Conservation (phyloP, 2,888 invertebrate species). For the Clepsis dumicolana region DNA sequence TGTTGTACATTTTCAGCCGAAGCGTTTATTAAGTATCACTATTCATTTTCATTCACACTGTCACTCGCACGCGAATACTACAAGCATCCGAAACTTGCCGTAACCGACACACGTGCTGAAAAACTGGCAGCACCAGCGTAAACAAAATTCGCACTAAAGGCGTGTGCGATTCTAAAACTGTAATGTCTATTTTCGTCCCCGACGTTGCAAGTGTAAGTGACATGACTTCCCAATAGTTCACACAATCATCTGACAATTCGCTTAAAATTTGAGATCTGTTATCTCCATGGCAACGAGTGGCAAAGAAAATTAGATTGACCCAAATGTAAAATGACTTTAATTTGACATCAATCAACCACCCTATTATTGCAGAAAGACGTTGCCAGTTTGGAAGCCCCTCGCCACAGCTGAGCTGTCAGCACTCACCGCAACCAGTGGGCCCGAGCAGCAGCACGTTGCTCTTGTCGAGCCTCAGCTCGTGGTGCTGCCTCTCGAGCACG, state of each 20-base stretch:
- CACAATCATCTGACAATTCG: not conserved
- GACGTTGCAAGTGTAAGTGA: not conserved
- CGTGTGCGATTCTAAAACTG: not conserved
- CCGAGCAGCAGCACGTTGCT: slow-evolving; percentile 98
- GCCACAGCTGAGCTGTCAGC: too few relatives aligned
- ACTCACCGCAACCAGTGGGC: slow-evolving; percentile 97
- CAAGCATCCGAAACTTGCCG: not conserved
- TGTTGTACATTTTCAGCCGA: too few relatives aligned
- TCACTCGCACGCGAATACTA: not conserved
- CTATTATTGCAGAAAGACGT: too few relatives aligned
- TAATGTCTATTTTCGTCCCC: slow-evolving; percentile 3
- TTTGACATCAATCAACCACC: too few relatives aligned
- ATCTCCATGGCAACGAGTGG: too few relatives aligned
- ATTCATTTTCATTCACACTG: slow-evolving; percentile 1
- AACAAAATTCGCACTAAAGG: not conserved
- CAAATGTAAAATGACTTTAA: too few relatives aligned
- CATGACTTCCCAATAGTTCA: not conserved
- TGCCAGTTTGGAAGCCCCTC: too few relatives aligned
- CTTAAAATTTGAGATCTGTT: too few relatives aligned
- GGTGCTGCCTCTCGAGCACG: slow-evolving; percentile 92
- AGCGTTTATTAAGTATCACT: too few relatives aligned
- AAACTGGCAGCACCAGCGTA: not conserved
- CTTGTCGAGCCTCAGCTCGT: slow-evolving; percentile 96
- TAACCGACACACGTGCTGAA: not conserved
- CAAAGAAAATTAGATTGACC: too few relatives aligned